These are phyloP conservation scores for Plagodis dolabraria DNA, from an alignment of 2,888 invertebrate species.

Conservation along the genomic window DNA sequence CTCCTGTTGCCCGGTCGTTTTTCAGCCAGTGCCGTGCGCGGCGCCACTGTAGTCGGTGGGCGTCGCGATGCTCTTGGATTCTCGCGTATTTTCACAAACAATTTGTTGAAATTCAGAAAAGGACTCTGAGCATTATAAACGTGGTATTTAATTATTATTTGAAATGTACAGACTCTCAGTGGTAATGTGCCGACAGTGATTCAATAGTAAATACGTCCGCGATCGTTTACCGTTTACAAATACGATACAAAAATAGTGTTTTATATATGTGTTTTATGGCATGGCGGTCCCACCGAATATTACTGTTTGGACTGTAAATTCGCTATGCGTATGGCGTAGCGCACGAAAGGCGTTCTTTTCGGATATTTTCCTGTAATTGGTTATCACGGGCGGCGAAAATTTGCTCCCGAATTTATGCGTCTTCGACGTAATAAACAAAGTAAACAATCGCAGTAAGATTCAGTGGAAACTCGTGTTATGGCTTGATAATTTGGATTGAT, in stretches of 20 bases:
- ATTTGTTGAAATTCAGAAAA: conserved; percentile 44
- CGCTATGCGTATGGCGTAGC: conserved; percentile 39
- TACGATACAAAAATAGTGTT: conserved; percentile 75
- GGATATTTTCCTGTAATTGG: conserved; percentile 37
- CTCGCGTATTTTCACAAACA: conserved; percentile 55
- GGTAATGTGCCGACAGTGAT: conserved; percentile 15
- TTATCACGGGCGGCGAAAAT: conserved; percentile 2
- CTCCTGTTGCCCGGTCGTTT: conserved; percentile 63
- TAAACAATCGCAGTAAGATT: conserved; percentile 22
- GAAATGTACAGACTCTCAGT: conserved; percentile 9
- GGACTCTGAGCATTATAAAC: conserved; percentile 9
- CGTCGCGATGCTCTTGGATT: conserved; percentile 67
- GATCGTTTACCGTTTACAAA: conserved; percentile 58
- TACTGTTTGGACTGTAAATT: conserved; percentile 50
- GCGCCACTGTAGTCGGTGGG: conserved; percentile 78
- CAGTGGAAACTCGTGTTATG: conserved; percentile 18
- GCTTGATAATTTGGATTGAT: conserved; percentile 17
- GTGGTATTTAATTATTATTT: neutral
- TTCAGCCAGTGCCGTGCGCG: conserved; percentile 78
- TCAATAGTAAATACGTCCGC: conserved; percentile 24
- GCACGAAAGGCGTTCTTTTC: conserved; percentile 33
- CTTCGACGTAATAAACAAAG: conserved; percentile 9
- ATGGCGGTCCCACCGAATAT: conserved; percentile 64
- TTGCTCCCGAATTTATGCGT: conserved; percentile 11
- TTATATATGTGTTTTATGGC: conserved; percentile 70